phyloP scores from a whole-genome alignment of 2,888 invertebrate genomes.

The Philhelius pedissequus region DNA sequence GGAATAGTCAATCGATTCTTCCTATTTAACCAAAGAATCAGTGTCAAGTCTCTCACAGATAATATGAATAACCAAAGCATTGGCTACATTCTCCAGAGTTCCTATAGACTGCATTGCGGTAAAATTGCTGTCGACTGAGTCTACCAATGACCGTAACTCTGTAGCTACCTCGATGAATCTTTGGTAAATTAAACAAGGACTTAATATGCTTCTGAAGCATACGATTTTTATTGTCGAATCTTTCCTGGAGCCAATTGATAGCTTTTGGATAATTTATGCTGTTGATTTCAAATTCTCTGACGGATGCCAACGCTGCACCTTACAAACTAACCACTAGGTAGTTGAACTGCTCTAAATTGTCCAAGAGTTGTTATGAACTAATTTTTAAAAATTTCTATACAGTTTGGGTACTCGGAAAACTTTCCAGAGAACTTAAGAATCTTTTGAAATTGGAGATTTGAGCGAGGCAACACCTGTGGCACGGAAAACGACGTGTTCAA shows the following conservation, averaged over 20 bases:
- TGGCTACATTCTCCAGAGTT: neutral
- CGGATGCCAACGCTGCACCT: neutral
- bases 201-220: neutral
- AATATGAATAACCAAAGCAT: neutral
- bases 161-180: neutral
- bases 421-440: neutral
- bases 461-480: neutral
- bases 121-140: neutral
- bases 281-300: neutral
- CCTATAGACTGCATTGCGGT: neutral
- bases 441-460: neutral
- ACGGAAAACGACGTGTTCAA: neutral
- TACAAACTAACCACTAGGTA: neutral
- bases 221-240: neutral
- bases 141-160: neutral
- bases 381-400: neutral
- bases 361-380: neutral
- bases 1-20: neutral
- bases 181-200: neutral
- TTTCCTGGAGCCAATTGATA: no score
- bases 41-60: neutral
- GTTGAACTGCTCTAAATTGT: neutral
- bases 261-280: neutral
- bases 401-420: neutral
- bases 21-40: neutral